Base-by-base conservation (phyloP, 1,140 invertebrate species). In the Drosophila ironensis region DNA sequence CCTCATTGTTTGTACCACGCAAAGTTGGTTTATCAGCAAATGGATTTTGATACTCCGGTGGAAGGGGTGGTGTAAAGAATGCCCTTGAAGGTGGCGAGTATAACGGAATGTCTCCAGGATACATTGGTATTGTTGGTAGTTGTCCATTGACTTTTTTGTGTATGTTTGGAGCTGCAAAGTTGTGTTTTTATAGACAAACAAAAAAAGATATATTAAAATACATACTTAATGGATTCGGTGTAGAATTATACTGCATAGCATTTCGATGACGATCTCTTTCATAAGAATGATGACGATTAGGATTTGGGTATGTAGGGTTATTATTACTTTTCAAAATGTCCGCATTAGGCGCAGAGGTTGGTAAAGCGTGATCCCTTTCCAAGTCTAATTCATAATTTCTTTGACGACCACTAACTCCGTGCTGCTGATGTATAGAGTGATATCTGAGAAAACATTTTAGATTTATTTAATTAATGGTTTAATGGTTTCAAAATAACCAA, bases 11-110 rank as follows among this genome's bases (percentile, higher is more conserved):
- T 12, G 93, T 92, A 56, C 95, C 95, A 69, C 95, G 91, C 28
- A 96, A 89, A 4, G 95, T 96, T 22, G 95, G 95, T 87, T 96
- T 96, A 77, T 96, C 94, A 2, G 95, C 94, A 81, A 96, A 96
- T 0, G 95, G 95, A 90, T 96, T 95, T 11, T 93, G 91, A 76
- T 94, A 95, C 86, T 95, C 94, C 1, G 94, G 94, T 4, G 95
- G 95, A 45, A 96, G 75, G 0, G 95, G 95, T 0, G 95, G 95
- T 0, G 95, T 96, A 88, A 96, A 95, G 61, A 95, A 93, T 1
- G 94, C 92, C 53, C 95, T 90, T 12, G 93, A 94, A 2, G 95
- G 95, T 7, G 95, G 95, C 7, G 95, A 94, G 90, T 96, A 96
- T n/a, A 94, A 95, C 9, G 94, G 94, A 52, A 94, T 91, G 59